phyloP scores from a whole-genome alignment of 2,113 vertebrate species.

The Accipiter cooperii region DNA sequence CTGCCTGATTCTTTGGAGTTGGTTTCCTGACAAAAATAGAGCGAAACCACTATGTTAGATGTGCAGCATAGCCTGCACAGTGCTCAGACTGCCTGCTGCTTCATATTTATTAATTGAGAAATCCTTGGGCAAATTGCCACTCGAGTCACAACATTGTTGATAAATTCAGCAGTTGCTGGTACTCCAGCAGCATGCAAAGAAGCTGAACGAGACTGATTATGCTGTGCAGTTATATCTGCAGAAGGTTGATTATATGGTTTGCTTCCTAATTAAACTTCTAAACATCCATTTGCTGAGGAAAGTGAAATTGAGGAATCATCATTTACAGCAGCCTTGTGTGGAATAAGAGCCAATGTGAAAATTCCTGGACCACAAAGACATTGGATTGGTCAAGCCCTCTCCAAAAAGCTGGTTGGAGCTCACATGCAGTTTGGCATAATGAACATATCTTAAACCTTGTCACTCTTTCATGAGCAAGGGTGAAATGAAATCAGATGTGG shows the following conservation, averaged over 20 bases:
- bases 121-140: constrained; percentile 41
- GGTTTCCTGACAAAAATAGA: background rate
- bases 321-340: background rate
- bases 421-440: background rate
- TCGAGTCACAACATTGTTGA: background rate
- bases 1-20: background rate
- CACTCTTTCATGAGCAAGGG: background rate
- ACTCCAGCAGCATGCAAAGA: constrained; percentile 24
- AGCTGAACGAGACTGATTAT: background rate
- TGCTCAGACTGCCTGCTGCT: background rate
- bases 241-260: constrained; percentile 38
- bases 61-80: background rate
- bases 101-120: constrained; percentile 37
- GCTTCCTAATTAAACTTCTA: constrained; percentile 54
- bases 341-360: background rate
- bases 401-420: background rate
- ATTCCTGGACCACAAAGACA: background rate
- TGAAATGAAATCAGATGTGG: background rate
- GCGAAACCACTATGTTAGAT: background rate
- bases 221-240: background rate
- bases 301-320: background rate
- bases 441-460: background rate
- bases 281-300: background rate
- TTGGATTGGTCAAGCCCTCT: background rate
- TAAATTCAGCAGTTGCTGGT: constrained; percentile 3